Base-by-base conservation (phyloP, 1,140 invertebrate species). In the Lysiphlebus fabarum region DNA sequence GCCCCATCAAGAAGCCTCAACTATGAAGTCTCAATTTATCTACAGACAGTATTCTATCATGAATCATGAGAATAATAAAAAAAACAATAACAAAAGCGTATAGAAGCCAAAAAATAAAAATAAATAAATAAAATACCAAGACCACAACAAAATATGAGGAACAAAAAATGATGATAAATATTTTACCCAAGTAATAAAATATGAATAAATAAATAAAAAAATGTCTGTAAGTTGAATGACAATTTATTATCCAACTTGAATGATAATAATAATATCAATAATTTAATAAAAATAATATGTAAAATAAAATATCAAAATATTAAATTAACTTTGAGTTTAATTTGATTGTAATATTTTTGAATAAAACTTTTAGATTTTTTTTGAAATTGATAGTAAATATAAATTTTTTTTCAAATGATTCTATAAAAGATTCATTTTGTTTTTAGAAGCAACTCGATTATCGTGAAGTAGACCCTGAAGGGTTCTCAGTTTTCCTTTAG, bases 391-490 rank as follows among this genome's bases (percentile, higher is more conserved):
- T 26, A 26, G 17, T 26, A 26, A 26, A 26, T 26, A 26, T 26
- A 26, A 2, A 26, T 26, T 26, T 26, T 1, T 7, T 12, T 45
- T 34, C 2, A 49, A 11, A 34, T 6, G 38, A 37, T 51, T 37
- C 43, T 45, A 17, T 6, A 49, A 11, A 34, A 8, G 38, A 51
- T 51, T 37, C 43, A 7, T 45, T 56, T 47, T 17, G 14, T 43
- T 53, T 43, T 53, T 7, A 37, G 53, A 59, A 43, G 34, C 34
- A 59, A 53, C 17, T 59, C 57, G 57, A 62, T 62, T 56, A 58
- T 50, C 45, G 43, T 40, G 42, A 17, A 41, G 51, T 26, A 10
- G 34, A 54, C 37, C 42, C 53, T 53, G 56, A 63, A 50, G 48
- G 55, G 56, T 58, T 41, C 50, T 57, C 54, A 9, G 33, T 41